These are phyloP conservation scores for Xenopus tropicalis DNA, from an alignment of 2,113 vertebrate species.

Conservation along the genomic window UCB_Xtro_10.0 CM004445.2:151173501-151174000, in stretches of 20 bases:
- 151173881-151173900: neutral
- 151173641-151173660: neutral
- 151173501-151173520: conserved; percentile 4
- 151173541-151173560: conserved; percentile 14
- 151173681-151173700: too few species aligned
- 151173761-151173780: neutral
- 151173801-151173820: neutral
- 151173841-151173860: too few species aligned
- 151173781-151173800: neutral
- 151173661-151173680: too few species aligned
- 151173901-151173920: conserved; percentile 8
- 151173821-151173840: too few species aligned
- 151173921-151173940: conserved; percentile 30
- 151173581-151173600: neutral
- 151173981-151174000: too few species aligned
- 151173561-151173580: neutral
- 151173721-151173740: neutral
- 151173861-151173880: too few species aligned
- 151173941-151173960: neutral
- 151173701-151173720: too few species aligned
- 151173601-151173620: conserved; percentile 38
- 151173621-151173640: conserved; percentile 19
- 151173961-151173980: neutral
- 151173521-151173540: conserved; percentile 27
- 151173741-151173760: neutral